Evolutionary conservation across 2,888 invertebrate species (phyloP), one percentile per base, ranked within the genome.

Genomic region (Adela reaumurella): DNA sequence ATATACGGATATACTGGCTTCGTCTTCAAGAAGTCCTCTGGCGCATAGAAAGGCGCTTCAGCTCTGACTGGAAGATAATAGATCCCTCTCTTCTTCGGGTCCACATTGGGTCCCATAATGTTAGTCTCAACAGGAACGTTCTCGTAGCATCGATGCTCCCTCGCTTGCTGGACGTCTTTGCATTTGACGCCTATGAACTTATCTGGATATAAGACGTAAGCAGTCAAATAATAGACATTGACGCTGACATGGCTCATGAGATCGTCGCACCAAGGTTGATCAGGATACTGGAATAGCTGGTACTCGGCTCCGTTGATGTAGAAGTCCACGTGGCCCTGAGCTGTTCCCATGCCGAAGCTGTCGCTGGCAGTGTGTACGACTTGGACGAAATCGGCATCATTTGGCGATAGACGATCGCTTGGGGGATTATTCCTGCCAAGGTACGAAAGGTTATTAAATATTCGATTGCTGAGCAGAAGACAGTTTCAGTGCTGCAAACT

Each of bases 171-270:
- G 5, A 47, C 47, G 8, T 35, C 41, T 14, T 45, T 44, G 35
- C 50, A 50, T 41, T 50, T 50, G 2, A 50, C 19, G n/a, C 20
- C 50, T 3, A 50, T 41, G 20, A 50, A 50, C n/a, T 43, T 35
- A 16, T 43, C 42, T 8, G 46, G 49, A 14, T 14, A 35, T 3
- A 8, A 3, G 14, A 14, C 3, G 35, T 14, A 35, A 14, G 35
- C 35, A 3, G n/a, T 8, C 3, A 14, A 8, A 14, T 35, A 35
- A 14, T 35, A 35, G 6, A 8, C 14, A 14, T 14, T 14, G 6
- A 8, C n/a, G 35, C 8, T 14, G 35, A 35, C 35, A 14, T 35
- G 35, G 14, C 35, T 35, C 11, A 8, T 3, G 11, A 35, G 35
- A 8, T 35, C 35, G 4, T 35, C 35, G 35, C 35, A 35, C 35